phyloP scores from a whole-genome alignment of 1,140 invertebrate species.

The Drosophila athabasca region DNA sequence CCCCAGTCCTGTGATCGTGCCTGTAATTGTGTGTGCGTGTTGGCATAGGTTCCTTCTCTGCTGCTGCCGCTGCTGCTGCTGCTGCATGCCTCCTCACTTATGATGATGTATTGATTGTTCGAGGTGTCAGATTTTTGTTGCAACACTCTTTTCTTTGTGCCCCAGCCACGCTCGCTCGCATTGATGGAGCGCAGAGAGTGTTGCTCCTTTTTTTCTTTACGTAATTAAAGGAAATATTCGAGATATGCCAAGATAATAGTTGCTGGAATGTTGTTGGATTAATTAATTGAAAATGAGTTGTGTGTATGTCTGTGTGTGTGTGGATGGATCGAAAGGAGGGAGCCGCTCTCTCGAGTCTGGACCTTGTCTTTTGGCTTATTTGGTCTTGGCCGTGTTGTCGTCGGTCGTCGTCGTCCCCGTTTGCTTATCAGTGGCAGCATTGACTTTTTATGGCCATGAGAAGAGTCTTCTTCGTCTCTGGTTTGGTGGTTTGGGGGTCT shows the following conservation, averaged over 20 bases:
- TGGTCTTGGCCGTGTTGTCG: conserved; percentile 66
- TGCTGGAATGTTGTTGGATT: conserved; percentile 80
- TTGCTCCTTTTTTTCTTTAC: conserved; percentile 33
- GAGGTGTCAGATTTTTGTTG: conserved; percentile 79
- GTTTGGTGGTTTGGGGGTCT: too few relatives aligned
- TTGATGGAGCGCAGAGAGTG: background rate
- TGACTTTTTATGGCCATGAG: conserved; percentile 77
- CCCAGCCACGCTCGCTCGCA: background rate
- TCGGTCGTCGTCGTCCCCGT: conserved; percentile 35
- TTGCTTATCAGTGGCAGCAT: conserved; percentile 77
- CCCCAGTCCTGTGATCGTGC: conserved; percentile 46
- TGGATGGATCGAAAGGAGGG: conserved; percentile 26
- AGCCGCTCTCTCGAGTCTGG: conserved; percentile 26
- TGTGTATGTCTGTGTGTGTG: conserved; percentile 7
- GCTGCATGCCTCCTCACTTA: conserved; percentile 72
- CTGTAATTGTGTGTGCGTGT: conserved; percentile 78
- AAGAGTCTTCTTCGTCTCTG: too few relatives aligned
- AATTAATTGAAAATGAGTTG: conserved; percentile 82
- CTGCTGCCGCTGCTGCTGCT: conserved; percentile 25
- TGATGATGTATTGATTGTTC: conserved; percentile 82
- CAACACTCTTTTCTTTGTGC: conserved; percentile 11
- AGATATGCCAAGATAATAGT: conserved; percentile 82
- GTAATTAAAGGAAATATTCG: conserved; percentile 82
- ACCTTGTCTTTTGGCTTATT: conserved; percentile 60
- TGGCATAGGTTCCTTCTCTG: conserved; percentile 26